Percentiles rank a stretch among this genome's conserved stretches.
Evolutionary conservation across 2,888 invertebrate species (phyloP).

Genomic region (Eilema caniola): DNA sequence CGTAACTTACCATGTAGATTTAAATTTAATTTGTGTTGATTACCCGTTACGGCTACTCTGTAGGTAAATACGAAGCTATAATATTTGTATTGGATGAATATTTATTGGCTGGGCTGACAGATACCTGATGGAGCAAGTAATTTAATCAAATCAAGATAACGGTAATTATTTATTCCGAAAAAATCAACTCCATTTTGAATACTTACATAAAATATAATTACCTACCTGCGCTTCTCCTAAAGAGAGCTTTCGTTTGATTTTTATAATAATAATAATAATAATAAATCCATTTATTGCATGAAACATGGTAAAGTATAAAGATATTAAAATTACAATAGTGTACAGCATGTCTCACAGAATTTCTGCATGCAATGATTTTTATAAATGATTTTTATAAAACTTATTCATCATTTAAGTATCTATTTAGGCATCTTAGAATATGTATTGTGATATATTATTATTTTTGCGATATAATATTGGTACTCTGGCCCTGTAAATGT

Average conservation of each 20-base stretch:
- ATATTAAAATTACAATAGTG: too few species aligned
- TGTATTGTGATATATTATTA: neutral
- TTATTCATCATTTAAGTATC: constrained; percentile 7
- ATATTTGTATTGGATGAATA: neutral
- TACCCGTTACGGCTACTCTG: neutral
- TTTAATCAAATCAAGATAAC: constrained; percentile 1
- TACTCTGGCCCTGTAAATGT: neutral
- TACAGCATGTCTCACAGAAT: too few species aligned
- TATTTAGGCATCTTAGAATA: neutral
- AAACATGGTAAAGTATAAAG: too few species aligned
- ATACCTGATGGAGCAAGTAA: neutral
- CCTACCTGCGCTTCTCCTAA: neutral
- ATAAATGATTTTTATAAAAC: too few species aligned
- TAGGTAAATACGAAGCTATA: neutral
- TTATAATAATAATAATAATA: too few species aligned
- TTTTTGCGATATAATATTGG: neutral
- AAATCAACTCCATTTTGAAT: neutral
- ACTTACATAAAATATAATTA: neutral
- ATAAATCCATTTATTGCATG: too few species aligned
- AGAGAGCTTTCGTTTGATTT: constrained; percentile 5
- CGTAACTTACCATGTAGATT: neutral
- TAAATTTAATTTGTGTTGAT: neutral
- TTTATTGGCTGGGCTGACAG: neutral
- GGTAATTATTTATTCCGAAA: neutral
- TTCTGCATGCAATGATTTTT: too few species aligned